Conservation (phyloP, 2,888 invertebrate species). For the Azorinus chamasolen region DNA sequence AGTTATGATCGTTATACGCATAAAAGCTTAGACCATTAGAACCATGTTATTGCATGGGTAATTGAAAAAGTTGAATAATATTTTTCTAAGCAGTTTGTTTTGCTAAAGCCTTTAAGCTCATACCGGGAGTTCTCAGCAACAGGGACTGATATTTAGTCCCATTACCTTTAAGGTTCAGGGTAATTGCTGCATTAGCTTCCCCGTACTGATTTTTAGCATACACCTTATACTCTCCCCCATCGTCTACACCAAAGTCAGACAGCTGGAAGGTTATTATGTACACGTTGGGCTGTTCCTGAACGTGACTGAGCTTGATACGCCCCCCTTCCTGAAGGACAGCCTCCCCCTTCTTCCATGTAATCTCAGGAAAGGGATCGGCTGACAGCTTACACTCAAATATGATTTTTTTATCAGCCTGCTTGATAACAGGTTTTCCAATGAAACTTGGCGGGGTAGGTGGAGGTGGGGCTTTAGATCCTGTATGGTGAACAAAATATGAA, state of each 20-base stretch:
- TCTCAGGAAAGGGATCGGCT: constrained; percentile 90
- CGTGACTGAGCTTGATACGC: constrained; percentile 88
- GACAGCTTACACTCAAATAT: constrained; percentile 87
- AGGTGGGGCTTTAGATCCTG: too few species aligned
- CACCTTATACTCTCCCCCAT: constrained; percentile 97
- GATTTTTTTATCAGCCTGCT: constrained; percentile 95
- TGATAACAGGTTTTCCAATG: constrained; percentile 99
- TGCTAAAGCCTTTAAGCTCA: too few species aligned
- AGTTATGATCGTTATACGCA: too few species aligned
- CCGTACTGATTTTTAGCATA: constrained; percentile 97
- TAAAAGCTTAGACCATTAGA: too few species aligned
- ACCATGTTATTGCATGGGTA: too few species aligned
- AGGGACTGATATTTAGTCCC: too few species aligned
- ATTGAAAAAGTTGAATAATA: too few species aligned
- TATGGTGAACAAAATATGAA: too few species aligned
- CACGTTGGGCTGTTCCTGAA: constrained; percentile 88
- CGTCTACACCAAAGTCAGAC: constrained; percentile 92
- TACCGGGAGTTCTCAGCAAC: too few species aligned
- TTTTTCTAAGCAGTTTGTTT: too few species aligned
- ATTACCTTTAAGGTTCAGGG: constrained; percentile 88
- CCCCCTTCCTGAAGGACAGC: constrained; percentile 93
- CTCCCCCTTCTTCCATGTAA: constrained; percentile 97
- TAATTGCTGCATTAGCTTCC: constrained; percentile 97
- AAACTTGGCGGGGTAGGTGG: constrained; percentile 91
- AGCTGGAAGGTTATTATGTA: constrained; percentile 95